phyloP scores from a whole-genome alignment of 2,888 invertebrate species.

The Empis livida region DNA sequence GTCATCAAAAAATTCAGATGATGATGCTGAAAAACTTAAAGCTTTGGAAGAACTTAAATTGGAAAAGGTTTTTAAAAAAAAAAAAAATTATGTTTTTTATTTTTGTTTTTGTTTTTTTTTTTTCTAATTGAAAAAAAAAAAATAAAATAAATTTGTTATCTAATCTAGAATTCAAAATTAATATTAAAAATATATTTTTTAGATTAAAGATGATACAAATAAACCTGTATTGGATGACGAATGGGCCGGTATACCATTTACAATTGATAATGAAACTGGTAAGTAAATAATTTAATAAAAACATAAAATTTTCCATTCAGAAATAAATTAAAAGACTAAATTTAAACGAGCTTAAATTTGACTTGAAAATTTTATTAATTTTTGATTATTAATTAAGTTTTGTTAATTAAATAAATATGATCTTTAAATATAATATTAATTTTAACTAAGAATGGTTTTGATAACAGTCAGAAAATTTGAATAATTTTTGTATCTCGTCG shows the following conservation, averaged over 20 bases:
- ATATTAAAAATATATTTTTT: slow-evolving; percentile 3
- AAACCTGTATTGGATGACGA: slow-evolving; percentile 44
- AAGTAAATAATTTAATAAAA: slow-evolving; percentile 29
- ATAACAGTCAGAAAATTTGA: too few relatives aligned
- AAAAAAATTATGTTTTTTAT: neutral
- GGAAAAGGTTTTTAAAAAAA: slow-evolving; percentile 29
- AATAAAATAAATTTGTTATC: slow-evolving; percentile 13
- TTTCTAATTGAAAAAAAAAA: too few relatives aligned
- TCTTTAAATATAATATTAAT: too few relatives aligned
- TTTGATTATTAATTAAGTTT: too few relatives aligned
- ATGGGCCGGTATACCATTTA: slow-evolving; percentile 72
- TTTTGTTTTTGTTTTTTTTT: neutral
- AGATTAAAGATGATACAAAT: slow-evolving; percentile 18
- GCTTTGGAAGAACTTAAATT: slow-evolving; percentile 42
- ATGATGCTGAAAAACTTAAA: slow-evolving; percentile 60
- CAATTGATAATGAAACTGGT: slow-evolving; percentile 81
- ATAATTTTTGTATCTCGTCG: too few relatives aligned
- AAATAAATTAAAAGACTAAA: too few relatives aligned
- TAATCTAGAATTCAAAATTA: slow-evolving; percentile 11
- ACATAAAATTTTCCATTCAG: too few relatives aligned
- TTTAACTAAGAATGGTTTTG: too few relatives aligned
- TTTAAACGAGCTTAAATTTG: too few relatives aligned
- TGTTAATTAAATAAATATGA: too few relatives aligned
- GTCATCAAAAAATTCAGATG: slow-evolving; percentile 26
- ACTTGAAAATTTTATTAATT: too few relatives aligned